Evolutionary conservation across 1,140 invertebrate genomes (phyloP).

Genomic region (Mya arenaria): DNA sequence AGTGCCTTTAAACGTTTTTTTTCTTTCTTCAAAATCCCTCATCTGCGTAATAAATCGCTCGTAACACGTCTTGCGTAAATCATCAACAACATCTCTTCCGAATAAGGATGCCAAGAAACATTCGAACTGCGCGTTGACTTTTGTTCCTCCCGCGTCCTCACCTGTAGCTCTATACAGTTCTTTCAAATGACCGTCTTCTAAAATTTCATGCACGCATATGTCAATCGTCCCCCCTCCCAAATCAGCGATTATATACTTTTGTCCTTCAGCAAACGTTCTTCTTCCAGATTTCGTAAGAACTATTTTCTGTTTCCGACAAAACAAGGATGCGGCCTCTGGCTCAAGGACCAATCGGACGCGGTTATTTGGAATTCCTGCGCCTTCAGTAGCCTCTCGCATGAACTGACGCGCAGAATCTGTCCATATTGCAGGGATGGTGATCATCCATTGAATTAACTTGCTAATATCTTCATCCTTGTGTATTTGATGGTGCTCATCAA

Average conservation of each 20-base stretch:
- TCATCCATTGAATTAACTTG: too few species aligned
- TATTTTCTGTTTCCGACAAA: not conserved
- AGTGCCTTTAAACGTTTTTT: not conserved
- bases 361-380: not conserved
- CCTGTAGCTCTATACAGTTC: not conserved
- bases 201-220: constrained; percentile 7
- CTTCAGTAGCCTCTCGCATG: not conserved
- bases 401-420: not conserved
- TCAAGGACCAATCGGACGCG: not conserved
- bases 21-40: not conserved
- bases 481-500: too few species aligned
- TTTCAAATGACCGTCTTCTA: not conserved
- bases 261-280: not conserved
- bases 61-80: not conserved
- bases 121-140: not conserved
- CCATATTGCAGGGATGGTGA: constrained; percentile 7
- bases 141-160: not conserved
- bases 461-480: too few species aligned
- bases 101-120: not conserved
- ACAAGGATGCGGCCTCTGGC: not conserved
- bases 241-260: constrained; percentile 13
- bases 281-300: not conserved
- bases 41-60: not conserved
- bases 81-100: not conserved
- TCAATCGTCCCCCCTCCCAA: not conserved